Percentiles rank a stretch among this genome's conserved stretches.
Conservation (phyloP, 2,797 vertebrate genomes). For the Bovichtus diacanthus region DNA sequence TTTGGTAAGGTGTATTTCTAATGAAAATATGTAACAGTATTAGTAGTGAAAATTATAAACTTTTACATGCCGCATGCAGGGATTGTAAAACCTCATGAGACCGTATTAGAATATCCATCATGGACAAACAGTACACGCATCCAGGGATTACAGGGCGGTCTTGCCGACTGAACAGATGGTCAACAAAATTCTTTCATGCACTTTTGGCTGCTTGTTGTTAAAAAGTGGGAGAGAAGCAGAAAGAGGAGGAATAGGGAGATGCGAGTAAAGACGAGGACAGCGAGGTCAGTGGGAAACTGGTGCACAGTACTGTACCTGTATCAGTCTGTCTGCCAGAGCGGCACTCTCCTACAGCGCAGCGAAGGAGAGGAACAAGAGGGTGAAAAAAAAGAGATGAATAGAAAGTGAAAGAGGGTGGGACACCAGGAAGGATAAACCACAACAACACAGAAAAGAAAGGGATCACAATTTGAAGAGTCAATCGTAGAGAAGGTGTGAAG, state of each 20-base stretch:
- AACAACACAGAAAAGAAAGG: conserved; percentile 18
- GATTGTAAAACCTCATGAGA: conserved; percentile 1
- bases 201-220: conserved; percentile 30
- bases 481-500: conserved; percentile 22
- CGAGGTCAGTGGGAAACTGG: conserved; percentile 50
- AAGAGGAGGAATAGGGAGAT: conserved; percentile 16
- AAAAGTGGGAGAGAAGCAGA: conserved; percentile 27
- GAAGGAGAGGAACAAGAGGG: conserved; percentile 69
- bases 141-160: conserved; percentile 31
- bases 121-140: conserved; percentile 62
- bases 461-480: conserved; percentile 20
- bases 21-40: neutral
- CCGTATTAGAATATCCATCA: conserved; percentile 3
- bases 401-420: conserved; percentile 66
- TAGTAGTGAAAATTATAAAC: conserved; percentile 1
- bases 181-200: conserved; percentile 72
- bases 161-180: conserved; percentile 16
- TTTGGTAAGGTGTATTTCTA: neutral
- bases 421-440: conserved; percentile 50
- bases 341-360: conserved; percentile 92
- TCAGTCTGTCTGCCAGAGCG: conserved; percentile 97
- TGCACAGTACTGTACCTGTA: conserved; percentile 92
- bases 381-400: conserved; percentile 68
- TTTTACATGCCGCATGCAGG: conserved; percentile 75
- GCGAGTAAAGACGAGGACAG: conserved; percentile 45